Base-by-base conservation (phyloP, 2,113 vertebrate species). In the Hylia prasina region DNA sequence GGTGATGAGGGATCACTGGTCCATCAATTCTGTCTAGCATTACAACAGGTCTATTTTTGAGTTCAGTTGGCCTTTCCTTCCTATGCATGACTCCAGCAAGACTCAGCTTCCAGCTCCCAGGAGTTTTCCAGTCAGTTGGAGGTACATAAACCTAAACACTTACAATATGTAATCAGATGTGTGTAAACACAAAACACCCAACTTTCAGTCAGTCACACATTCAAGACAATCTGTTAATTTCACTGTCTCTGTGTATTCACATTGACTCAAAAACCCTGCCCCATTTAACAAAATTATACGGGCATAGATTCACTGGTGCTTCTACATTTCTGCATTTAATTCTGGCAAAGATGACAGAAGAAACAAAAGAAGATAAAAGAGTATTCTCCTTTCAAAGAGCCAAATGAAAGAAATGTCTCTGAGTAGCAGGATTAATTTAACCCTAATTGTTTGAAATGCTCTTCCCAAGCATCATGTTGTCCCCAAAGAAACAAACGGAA, bases 1-100 rank as follows among this genome's bases (percentile, higher is more conserved):
- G 44, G 12, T 44, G 83, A 61, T 44, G 89, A 97, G 80, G 87
- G 48, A 61, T 95, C 83, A 87, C 31, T 35, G 80, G 90, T 93
- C 95, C 90, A 95, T 96, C 93, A 97, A 30, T 87, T 97, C 82
- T 78, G 28, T 73, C 89, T 61, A 82, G 65, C 7, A 16, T 64
- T 28, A 78, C 68, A 89, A 68, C 57, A 87, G 35, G 4, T 15
- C 11, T 63, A 3, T 77, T 80, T 91, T 42, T 48, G 45, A 48
- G 44, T 69, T 75, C 76, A 63, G 1, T 9, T 89, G 56, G 54
- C 39, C 27, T 65, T 87, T 92, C n/a, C 56, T 72, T 91, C 65
- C 83, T 42, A 39, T 12, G 14, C 10, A 5, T 15, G n/a, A 12
- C 30, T 81, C 54, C 37, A 51, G 16, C 39, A 82, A 56, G 25